Evolutionary conservation across 1,140 invertebrate genomes (phyloP).

Genomic region (Neodiprion pinetum): DNA sequence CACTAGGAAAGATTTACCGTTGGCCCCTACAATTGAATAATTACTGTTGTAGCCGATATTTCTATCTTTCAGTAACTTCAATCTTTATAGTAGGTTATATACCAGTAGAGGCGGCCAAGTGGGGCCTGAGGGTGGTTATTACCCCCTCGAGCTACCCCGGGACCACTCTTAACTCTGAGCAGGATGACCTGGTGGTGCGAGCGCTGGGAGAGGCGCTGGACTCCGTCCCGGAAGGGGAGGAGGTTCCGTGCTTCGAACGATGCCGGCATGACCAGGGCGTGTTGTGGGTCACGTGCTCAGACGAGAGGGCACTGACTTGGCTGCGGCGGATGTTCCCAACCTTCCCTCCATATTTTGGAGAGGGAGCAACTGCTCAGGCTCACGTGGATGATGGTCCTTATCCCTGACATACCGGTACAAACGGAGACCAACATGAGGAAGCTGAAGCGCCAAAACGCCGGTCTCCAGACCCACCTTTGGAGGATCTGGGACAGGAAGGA

Average conservation of each 20-base stretch:
- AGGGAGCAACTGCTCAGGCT: too few relatives aligned
- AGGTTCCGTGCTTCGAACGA: slow-evolving; percentile 11
- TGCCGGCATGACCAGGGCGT: not conserved
- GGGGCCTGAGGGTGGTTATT: not conserved
- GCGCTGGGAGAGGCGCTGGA: not conserved
- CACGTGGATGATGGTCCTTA: too few relatives aligned
- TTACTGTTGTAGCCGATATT: too few relatives aligned
- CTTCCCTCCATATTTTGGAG: too few relatives aligned
- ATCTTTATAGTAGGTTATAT: too few relatives aligned
- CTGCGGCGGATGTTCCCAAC: not conserved
- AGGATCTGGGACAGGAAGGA: not conserved
- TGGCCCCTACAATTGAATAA: too few relatives aligned
- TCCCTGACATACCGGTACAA: too few relatives aligned
- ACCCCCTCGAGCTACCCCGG: slow-evolving; percentile 4
- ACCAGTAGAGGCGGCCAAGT: too few relatives aligned
- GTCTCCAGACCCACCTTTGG: slow-evolving; percentile 1
- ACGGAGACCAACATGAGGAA: too few relatives aligned
- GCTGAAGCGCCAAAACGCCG: not conserved
- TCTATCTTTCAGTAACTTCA: too few relatives aligned
- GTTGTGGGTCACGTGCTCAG: slow-evolving; percentile 15
- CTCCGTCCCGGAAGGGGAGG: not conserved
- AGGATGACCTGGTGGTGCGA: not conserved
- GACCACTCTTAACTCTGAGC: not conserved
- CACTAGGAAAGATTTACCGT: too few relatives aligned
- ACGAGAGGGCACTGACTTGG: not conserved